A percentile compares a stretch with the other conserved stretches of the same genome.
Conservation (phyloP, 2,113 vertebrate genomes). For the Elephantulus edwardii region DNA sequence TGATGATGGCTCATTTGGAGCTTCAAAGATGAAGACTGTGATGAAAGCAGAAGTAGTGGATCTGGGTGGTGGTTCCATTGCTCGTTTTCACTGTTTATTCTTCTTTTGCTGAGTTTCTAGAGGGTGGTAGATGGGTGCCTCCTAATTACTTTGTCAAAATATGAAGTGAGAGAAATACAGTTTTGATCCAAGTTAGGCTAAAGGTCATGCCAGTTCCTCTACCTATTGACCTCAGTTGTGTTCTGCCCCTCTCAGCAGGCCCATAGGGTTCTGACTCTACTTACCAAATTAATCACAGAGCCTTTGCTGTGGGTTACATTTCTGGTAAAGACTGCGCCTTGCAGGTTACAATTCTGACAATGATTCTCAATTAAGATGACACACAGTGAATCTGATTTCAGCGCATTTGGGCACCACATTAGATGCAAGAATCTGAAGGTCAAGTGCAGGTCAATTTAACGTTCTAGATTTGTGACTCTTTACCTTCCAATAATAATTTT, state of each 20-base stretch:
- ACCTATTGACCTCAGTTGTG: neutral
- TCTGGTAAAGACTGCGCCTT: no score
- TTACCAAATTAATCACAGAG: neutral
- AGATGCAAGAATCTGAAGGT: neutral
- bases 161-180: neutral
- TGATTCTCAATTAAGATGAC: neutral
- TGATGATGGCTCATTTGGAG: no score
- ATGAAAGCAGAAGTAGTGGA: neutral
- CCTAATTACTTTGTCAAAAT: neutral
- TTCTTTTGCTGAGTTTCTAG: neutral
- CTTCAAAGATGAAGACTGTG: neutral
- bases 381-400: neutral
- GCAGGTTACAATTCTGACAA: neutral
- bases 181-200: neutral
- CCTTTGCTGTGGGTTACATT: neutral
- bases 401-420: neutral
- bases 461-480: neutral
- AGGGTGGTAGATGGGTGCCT: neutral
- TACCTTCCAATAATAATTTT: neutral
- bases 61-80: neutral
- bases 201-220: neutral
- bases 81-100: neutral
- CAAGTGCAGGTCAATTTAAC: neutral
- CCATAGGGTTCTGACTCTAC: neutral
- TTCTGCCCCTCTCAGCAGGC: neutral